phyloP scores from a whole-genome alignment of 2,113 vertebrate species.

The Daboia siamensis region DNA sequence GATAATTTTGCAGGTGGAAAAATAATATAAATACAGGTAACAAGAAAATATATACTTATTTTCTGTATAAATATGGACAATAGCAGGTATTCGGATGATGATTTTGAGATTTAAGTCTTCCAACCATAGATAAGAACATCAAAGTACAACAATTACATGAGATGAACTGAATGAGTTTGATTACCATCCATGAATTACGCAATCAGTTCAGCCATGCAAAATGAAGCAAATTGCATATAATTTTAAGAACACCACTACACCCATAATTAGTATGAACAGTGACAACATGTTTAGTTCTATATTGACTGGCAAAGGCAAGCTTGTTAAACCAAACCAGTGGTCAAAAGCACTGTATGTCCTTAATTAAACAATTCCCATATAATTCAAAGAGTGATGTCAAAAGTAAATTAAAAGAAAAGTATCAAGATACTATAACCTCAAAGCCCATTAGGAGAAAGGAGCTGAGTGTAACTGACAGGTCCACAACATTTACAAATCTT shows the following conservation, averaged over 20 bases:
- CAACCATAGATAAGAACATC: neutral
- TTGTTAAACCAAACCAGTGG: neutral
- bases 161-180: slow-evolving; percentile 16
- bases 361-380: neutral
- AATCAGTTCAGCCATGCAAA: slow-evolving; percentile 5
- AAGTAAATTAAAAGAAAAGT: neutral
- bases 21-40: neutral
- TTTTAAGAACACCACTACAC: slow-evolving; percentile 11
- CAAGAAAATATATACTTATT: neutral
- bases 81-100: neutral
- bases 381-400: neutral
- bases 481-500: neutral
- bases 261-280: slow-evolving; percentile 5
- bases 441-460: neutral
- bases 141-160: slow-evolving; percentile 2
- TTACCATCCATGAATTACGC: slow-evolving; percentile 8
- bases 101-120: neutral
- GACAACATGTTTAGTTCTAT: slow-evolving; percentile 2
- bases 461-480: neutral
- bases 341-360: neutral
- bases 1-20: neutral
- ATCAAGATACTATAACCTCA: neutral
- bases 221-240: slow-evolving; percentile 11
- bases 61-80: neutral
- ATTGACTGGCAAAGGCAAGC: neutral